phyloP scores from a whole-genome alignment of 2,113 vertebrate species.

The Morone saxatilis region DNA sequence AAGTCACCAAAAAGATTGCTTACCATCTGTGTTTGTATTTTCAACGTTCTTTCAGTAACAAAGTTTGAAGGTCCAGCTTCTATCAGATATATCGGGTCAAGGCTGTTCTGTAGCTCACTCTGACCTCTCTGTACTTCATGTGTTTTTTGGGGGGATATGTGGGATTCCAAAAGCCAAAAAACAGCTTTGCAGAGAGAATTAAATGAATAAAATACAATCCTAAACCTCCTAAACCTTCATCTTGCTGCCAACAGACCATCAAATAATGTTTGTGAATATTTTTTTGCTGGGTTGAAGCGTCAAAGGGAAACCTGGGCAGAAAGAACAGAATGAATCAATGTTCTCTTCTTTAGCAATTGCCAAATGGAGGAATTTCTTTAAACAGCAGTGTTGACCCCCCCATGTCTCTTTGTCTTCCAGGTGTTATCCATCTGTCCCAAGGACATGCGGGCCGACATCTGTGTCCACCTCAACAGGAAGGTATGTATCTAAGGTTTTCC shows the following conservation, averaged over 20 bases:
- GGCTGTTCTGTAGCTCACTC: not conserved
- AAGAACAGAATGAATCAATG: not conserved
- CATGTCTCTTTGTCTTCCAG: slow-evolving; percentile 74
- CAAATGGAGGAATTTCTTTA: not conserved
- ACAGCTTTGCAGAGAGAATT: not conserved
- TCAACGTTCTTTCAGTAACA: not conserved
- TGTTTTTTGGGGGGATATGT: too few species aligned
- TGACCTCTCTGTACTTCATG: not conserved
- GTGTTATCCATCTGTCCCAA: slow-evolving; percentile 98
- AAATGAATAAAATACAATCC: not conserved
- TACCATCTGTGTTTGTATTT: not conserved
- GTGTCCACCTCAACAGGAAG: slow-evolving; percentile 96
- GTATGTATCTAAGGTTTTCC: slow-evolving; percentile 50
- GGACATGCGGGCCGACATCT: slow-evolving; percentile 98
- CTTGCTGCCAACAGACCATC: not conserved
- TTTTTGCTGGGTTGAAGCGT: not conserved
- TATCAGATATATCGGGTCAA: not conserved
- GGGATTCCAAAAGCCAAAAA: too few species aligned
- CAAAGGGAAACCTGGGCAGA: not conserved
- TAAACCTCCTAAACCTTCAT: not conserved
- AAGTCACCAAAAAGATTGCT: not conserved
- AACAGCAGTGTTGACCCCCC: not conserved
- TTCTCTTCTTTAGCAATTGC: not conserved
- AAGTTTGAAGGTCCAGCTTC: not conserved
- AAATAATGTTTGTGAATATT: not conserved